Conservation (phyloP, 2,113 vertebrate species). For the Melanerpes formicivorus region DNA sequence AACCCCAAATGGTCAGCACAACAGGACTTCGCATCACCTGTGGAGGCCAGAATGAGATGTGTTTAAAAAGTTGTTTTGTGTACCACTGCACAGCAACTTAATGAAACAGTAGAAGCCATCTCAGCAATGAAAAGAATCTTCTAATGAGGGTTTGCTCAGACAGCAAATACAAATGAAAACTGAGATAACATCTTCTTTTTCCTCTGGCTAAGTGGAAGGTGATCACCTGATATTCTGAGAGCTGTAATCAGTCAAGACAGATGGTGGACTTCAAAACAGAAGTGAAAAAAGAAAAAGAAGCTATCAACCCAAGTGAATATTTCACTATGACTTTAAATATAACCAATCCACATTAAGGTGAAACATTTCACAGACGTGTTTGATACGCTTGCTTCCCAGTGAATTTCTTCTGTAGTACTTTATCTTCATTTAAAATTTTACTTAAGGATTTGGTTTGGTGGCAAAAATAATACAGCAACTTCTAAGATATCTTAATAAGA, state of each 20-base stretch:
- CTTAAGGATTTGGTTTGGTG: conserved; percentile 45
- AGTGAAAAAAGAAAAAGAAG: conserved; percentile 31
- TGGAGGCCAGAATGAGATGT: not conserved
- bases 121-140: not conserved
- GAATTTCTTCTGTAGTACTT: conserved; percentile 38
- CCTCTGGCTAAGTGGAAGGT: not conserved
- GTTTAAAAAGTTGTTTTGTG: not conserved
- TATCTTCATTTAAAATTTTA: conserved; percentile 65
- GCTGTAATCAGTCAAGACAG: conserved; percentile 46
- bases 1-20: not conserved
- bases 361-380: conserved; percentile 19
- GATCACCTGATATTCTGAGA: conserved; percentile 14
- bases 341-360: conserved; percentile 53
- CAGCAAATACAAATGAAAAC: not conserved
- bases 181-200: not conserved
- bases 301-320: conserved; percentile 28
- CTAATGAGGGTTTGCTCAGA: not conserved
- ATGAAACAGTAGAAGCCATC: not conserved
- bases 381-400: conserved; percentile 24
- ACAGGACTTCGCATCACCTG: not conserved
- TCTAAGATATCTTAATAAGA: conserved; percentile 30
- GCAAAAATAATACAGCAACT: conserved; percentile 32
- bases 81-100: not conserved
- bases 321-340: conserved; percentile 42
- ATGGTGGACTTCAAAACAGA: conserved; percentile 57